Percentiles rank a stretch among this genome's conserved stretches.
Conservation (phyloP, 2,797 vertebrate genomes). For the Bufotes viridis region DNA sequence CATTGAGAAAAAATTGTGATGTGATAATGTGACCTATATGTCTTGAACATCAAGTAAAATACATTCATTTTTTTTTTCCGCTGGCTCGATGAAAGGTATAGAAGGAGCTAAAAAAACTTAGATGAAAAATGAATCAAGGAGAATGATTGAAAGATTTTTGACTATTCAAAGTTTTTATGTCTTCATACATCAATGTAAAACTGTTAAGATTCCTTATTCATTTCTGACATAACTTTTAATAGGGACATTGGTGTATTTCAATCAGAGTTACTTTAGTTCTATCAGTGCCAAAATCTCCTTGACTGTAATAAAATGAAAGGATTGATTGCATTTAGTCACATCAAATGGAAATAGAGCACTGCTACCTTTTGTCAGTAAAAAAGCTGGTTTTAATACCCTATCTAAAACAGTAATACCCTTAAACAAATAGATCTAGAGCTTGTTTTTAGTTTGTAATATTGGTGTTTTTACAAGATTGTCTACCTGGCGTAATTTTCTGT, state of each 20-base stretch:
- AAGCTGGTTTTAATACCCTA: constrained; percentile 74
- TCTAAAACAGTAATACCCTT: constrained; percentile 75
- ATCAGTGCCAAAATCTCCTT: constrained; percentile 66
- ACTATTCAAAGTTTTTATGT: constrained; percentile 69
- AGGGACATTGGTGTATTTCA: constrained; percentile 59
- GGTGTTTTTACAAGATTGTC: constrained; percentile 75
- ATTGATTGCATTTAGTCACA: constrained; percentile 65
- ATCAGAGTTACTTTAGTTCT: constrained; percentile 65
- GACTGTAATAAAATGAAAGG: constrained; percentile 63
- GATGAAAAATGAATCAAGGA: constrained; percentile 71
- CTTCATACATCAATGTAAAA: constrained; percentile 72
- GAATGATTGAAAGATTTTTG: constrained; percentile 68
- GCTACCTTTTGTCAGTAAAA: constrained; percentile 71
- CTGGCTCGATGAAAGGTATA: constrained; percentile 39
- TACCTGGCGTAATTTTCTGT: constrained; percentile 73
- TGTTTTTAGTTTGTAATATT: constrained; percentile 77
- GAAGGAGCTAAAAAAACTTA: constrained; percentile 44
- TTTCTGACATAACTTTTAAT: constrained; percentile 71
- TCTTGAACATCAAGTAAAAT: constrained; percentile 48
- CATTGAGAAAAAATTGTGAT: constrained; percentile 42
- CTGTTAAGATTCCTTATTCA: constrained; percentile 66
- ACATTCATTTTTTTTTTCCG: constrained; percentile 52
- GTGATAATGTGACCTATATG: constrained; percentile 56
- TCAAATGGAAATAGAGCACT: constrained; percentile 67
- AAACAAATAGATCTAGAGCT: constrained; percentile 77